Percentiles rank a stretch among this genome's conserved stretches.
These are phyloP conservation scores for Xylota segnis DNA, from an alignment of 2,888 invertebrate genomes.

Conservation along the genomic window DNA sequence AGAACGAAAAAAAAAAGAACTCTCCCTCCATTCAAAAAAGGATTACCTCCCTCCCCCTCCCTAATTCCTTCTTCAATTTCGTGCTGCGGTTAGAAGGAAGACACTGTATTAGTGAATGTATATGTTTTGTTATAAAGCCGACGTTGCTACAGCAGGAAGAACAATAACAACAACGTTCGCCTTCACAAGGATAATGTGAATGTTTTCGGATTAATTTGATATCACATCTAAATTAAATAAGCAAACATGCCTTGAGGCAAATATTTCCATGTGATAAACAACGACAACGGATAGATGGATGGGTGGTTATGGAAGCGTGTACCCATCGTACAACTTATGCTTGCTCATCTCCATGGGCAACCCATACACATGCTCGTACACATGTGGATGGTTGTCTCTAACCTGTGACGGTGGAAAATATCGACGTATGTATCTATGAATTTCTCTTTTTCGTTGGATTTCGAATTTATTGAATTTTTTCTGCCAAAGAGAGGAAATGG, in stretches of 20 bases:
- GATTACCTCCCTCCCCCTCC: background rate
- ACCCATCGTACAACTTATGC: background rate
- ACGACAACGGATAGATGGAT: slow-evolving; percentile 2
- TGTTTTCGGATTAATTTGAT: slow-evolving; percentile 46
- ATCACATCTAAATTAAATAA: slow-evolving; percentile 36
- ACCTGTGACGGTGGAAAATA: background rate
- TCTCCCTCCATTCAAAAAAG: background rate
- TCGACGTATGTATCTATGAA: background rate
- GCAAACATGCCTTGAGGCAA: slow-evolving; percentile 12
- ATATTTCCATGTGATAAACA: slow-evolving; percentile 3
- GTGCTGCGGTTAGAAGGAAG: background rate
- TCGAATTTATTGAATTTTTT: slow-evolving; percentile 14
- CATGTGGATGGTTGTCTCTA: background rate
- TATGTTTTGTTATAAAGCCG: slow-evolving; percentile 3
- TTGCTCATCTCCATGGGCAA: slow-evolving; percentile 4
- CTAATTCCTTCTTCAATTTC: slow-evolving; percentile 3
- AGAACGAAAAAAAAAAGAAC: background rate
- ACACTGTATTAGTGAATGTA: background rate
- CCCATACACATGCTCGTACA: background rate
- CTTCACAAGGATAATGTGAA: slow-evolving; percentile 13
- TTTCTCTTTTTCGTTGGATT: slow-evolving; percentile 5
- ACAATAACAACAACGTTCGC: background rate
- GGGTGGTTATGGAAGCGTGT: background rate
- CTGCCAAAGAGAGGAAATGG: background rate
- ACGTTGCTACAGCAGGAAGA: background rate